Evolutionary conservation across 2,888 invertebrate genomes (phyloP).

Genomic region (Allacma fusca): DNA sequence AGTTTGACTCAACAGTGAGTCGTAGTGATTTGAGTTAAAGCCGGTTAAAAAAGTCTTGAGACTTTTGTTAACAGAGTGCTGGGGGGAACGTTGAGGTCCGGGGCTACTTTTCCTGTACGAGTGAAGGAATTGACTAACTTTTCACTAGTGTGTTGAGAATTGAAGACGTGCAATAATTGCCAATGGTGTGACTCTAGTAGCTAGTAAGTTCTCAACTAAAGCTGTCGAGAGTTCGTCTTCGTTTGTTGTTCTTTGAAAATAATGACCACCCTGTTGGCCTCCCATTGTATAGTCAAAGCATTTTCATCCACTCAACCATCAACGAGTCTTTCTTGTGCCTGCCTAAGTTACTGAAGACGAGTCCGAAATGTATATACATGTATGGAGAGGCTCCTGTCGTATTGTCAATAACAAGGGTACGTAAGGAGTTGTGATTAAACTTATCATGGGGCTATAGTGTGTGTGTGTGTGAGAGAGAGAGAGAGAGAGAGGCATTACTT

Average conservation of each 20-base stretch:
- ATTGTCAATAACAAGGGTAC: slow-evolving; percentile 16
- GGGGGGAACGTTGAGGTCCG: too few species aligned
- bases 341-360: slow-evolving; percentile 5
- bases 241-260: slow-evolving; percentile 34
- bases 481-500: too few species aligned
- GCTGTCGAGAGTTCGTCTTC: slow-evolving; percentile 29
- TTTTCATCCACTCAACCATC: slow-evolving; percentile 46
- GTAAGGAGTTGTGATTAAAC: slow-evolving; percentile 1
- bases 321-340: slow-evolving; percentile 30
- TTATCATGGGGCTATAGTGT: slow-evolving; percentile 2
- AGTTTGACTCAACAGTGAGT: too few species aligned
- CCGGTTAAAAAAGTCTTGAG: too few species aligned
- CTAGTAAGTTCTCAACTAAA: not conserved
- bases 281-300: slow-evolving; percentile 44
- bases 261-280: slow-evolving; percentile 50
- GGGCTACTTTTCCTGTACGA: too few species aligned
- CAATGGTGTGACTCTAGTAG: slow-evolving; percentile 13
- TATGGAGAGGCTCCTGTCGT: not conserved
- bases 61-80: too few species aligned
- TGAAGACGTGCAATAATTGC: slow-evolving; percentile 3
- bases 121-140: too few species aligned
- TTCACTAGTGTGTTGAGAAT: slow-evolving; percentile 20
- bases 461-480: too few species aligned
- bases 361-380: slow-evolving; percentile 3
- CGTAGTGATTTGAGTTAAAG: too few species aligned